Percentiles rank a stretch among this genome's conserved stretches.
Evolutionary conservation across 2,113 vertebrate species (phyloP).

Genomic region (Oreocharis arfaki): DNA sequence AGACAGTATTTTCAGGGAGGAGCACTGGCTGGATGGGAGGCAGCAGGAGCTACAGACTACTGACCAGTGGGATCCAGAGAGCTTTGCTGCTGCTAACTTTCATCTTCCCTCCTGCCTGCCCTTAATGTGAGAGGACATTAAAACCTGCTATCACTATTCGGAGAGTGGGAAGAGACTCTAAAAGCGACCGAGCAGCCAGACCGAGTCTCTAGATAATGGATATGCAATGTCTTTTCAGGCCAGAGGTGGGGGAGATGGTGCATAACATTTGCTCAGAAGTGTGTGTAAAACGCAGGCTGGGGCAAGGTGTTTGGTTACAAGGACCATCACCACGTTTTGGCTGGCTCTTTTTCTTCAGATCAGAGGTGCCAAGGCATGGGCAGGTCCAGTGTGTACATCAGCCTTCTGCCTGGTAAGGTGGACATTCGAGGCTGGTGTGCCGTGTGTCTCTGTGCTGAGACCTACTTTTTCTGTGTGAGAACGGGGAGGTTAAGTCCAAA

Average conservation of each 20-base stretch:
- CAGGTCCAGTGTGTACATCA: neutral
- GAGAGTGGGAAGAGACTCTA: neutral
- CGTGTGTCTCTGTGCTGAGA: accelerated
- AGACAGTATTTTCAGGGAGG: neutral
- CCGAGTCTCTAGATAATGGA: neutral
- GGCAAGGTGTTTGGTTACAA: neutral
- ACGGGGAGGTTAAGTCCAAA: neutral
- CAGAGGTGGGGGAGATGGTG: neutral
- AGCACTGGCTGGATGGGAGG: neutral
- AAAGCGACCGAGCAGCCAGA: neutral
- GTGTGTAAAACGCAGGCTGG: neutral
- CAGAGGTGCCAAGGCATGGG: neutral
- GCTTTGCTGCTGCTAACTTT: neutral
- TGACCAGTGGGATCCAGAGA: neutral
- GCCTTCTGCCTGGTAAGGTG: neutral
- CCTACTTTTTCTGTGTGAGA: neutral
- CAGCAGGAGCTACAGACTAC: neutral
- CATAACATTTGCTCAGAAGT: neutral
- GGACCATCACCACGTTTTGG: neutral
- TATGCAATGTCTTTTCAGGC: neutral
- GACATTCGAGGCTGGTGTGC: neutral
- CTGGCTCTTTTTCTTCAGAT: neutral
- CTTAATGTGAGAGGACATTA: neutral
- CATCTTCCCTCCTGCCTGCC: neutral
- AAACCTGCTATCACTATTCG: neutral